Percentiles rank a stretch among this genome's conserved stretches.
Conservation (phyloP, 2,113 vertebrate genomes). For the Nothocercus nigrocapillus region DNA sequence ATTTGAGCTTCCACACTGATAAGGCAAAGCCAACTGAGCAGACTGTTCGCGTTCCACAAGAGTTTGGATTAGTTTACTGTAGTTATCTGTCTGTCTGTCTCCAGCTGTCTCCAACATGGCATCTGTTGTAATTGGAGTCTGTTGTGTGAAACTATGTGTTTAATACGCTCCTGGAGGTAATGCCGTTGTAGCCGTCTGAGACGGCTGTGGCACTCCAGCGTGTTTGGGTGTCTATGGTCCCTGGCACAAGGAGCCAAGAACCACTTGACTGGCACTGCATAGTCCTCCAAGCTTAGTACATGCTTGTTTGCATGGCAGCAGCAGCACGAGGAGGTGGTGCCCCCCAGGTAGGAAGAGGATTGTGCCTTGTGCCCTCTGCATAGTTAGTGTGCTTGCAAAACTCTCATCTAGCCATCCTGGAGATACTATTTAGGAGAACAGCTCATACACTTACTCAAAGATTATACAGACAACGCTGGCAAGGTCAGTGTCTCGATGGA, state of each 20-base stretch:
- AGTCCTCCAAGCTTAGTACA: background rate
- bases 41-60: accelerated
- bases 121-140: background rate
- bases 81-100: background rate
- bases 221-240: background rate
- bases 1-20: background rate
- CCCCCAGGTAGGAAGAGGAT: background rate
- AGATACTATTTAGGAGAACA: conserved; percentile 23
- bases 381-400: background rate
- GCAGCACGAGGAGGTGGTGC: background rate
- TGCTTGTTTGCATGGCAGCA: background rate
- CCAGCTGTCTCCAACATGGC: background rate
- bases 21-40: background rate
- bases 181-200: background rate
- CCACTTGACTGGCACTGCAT: background rate
- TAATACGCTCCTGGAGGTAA: background rate
- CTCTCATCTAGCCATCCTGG: background rate
- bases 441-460: background rate
- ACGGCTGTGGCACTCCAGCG: background rate
- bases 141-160: background rate
- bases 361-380: background rate
- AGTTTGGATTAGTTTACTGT: background rate
- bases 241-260: accelerated
- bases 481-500: conserved; percentile 44
- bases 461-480: conserved; percentile 40